Base-by-base conservation (phyloP, 2,797 vertebrate species). In the Myotis findleyi region DNA sequence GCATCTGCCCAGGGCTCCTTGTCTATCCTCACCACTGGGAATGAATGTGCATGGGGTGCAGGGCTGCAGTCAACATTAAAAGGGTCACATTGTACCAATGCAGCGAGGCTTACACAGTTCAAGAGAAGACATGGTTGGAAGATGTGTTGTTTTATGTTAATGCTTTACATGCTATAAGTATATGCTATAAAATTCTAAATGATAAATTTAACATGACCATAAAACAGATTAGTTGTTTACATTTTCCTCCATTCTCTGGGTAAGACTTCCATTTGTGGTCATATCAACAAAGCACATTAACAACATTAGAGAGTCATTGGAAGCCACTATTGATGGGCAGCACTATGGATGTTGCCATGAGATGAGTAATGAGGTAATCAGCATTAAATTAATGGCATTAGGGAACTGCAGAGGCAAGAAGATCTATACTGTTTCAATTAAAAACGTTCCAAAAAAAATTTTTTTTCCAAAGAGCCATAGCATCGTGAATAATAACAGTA, bases 311-410 rank as follows among this genome's bases (percentile, higher is more conserved):
- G 49, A 66, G n/a, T 27, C 76, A 21, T 17, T 47, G 23, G 83
- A 71, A 92, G 36, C n/a, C 9, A 36, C 57, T n/a, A 18, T 53
- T 91, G 49, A 73, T 33, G 71, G 41, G 7, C 38, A 49, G 25
- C 25, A 69, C 88, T 71, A 21, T 80, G 33, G n/a, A 41, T 91
- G n/a, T 53, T 82, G 49, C 36, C 49, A 17, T 68, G 30, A 17
- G 76, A 80, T 71, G 49, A 94, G 10, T 75, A 85, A 80, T 93
- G 87, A 87, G 79, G 6, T 86, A 81, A 76, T 90, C 62, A 80
- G n/a, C 59, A 44, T 55, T 76, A 73, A 79, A 27, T 82, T 83
- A 84, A 88, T 91, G 89, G 21, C 21, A 51, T 91, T 85, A 69
- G 44, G 47, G 23, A 91, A 89, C 30, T 62, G 57, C 33, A 86